Conservation (phyloP, 2,888 invertebrate species). For the Trichopria drosophilae region DNA sequence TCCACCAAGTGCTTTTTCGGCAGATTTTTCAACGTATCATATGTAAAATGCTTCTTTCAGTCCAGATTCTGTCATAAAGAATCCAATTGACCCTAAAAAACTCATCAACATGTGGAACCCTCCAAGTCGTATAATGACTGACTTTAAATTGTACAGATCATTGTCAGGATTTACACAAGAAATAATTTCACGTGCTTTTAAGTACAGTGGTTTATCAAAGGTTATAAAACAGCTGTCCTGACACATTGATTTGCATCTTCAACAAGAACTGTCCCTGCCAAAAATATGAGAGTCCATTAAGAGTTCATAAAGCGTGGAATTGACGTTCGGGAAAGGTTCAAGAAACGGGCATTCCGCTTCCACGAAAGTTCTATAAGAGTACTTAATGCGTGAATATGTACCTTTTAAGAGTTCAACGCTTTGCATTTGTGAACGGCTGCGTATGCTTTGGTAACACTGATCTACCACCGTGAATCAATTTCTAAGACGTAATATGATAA, state of each 20-base stretch:
- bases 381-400: too few species aligned
- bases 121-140: slow-evolving; percentile 42
- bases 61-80: slow-evolving; percentile 50
- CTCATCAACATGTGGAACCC: slow-evolving; percentile 49
- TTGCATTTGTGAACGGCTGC: too few species aligned
- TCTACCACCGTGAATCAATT: too few species aligned
- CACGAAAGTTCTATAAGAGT: too few species aligned
- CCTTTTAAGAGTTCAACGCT: too few species aligned
- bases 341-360: too few species aligned
- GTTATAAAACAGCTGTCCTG: slow-evolving; percentile 37
- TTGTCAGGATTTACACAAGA: slow-evolving; percentile 36
- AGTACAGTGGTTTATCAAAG: slow-evolving; percentile 44
- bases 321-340: too few species aligned
- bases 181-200: slow-evolving; percentile 43
- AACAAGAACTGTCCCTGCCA: slow-evolving; percentile 37
- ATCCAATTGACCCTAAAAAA: slow-evolving; percentile 47
- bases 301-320: too few species aligned
- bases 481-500: too few species aligned
- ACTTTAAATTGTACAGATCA: slow-evolving; percentile 33
- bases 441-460: too few species aligned
- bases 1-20: slow-evolving; percentile 44
- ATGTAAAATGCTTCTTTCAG: slow-evolving; percentile 37
- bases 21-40: slow-evolving; percentile 41
- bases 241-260: slow-evolving; percentile 32
- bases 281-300: too few species aligned